A percentile compares a stretch with the other conserved stretches of the same genome.
These are phyloP conservation scores for Alces alces DNA, from an alignment of 2,113 vertebrate genomes.

Conservation along the genomic window DNA sequence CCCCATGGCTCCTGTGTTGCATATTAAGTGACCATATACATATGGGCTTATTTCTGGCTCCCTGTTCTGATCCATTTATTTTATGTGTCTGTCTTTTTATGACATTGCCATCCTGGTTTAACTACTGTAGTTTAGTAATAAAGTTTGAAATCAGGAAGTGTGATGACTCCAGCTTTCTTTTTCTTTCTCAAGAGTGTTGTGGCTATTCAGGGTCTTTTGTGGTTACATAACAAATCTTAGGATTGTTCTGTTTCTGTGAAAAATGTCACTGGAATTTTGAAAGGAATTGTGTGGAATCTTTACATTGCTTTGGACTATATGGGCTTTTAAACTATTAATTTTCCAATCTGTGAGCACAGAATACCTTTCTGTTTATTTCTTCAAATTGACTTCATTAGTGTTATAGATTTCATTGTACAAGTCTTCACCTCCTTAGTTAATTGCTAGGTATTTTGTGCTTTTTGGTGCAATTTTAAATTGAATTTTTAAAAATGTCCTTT, in stretches of 20 bases:
- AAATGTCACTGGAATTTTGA: not conserved
- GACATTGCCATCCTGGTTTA: not conserved
- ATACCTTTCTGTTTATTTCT: not conserved
- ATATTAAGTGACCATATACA: not conserved
- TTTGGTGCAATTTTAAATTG: not conserved
- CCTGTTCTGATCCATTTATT: not conserved
- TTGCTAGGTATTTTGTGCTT: not conserved
- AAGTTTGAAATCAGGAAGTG: not conserved
- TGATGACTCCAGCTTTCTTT: not conserved
- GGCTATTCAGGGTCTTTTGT: not conserved
- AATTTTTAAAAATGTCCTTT: not conserved
- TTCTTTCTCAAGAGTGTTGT: not conserved
- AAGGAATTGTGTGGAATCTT: not conserved
- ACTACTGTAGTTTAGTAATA: not conserved
- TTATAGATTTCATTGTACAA: not conserved
- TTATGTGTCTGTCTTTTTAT: not conserved
- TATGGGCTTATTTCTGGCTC: not conserved
- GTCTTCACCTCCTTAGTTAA: not conserved
- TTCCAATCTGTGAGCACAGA: not conserved
- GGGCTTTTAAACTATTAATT: not conserved
- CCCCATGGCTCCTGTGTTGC: not conserved
- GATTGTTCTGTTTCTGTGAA: not conserved
- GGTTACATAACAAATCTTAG: not conserved
- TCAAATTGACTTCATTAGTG: not conserved
- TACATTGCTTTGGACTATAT: not conserved